These are phyloP conservation scores for Cerceris ruficornis DNA, from an alignment of 2,888 invertebrate species.

Conservation along the genomic window DNA sequence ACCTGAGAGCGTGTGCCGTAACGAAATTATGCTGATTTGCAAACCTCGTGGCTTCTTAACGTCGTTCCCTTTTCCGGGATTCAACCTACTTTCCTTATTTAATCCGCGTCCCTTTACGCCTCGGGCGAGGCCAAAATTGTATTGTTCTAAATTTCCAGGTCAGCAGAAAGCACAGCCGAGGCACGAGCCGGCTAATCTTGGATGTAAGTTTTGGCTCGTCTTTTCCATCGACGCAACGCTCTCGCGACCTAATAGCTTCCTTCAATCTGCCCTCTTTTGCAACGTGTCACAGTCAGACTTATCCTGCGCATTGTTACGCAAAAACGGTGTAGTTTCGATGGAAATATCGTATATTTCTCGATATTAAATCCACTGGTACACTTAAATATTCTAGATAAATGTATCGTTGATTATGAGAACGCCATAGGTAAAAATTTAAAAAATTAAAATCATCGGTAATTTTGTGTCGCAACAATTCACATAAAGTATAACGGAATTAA, in stretches of 20 bases:
- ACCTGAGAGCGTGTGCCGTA: too few relatives aligned
- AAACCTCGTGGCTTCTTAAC: background rate
- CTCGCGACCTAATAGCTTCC: conserved; percentile 22
- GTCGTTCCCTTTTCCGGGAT: background rate
- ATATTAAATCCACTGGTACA: too few relatives aligned
- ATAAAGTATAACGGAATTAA: too few relatives aligned
- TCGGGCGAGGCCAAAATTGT: conserved; percentile 37
- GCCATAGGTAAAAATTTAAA: too few relatives aligned
- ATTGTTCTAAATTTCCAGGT: conserved; percentile 59
- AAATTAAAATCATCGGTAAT: too few relatives aligned
- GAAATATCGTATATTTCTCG: too few relatives aligned
- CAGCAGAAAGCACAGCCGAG: conserved; percentile 34
- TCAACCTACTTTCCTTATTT: conserved; percentile 14
- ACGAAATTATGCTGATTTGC: background rate
- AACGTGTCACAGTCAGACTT: background rate
- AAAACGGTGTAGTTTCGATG: too few relatives aligned
- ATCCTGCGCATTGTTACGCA: background rate
- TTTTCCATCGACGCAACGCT: conserved; percentile 49
- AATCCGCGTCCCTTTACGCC: conserved; percentile 48
- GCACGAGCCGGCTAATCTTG: conserved; percentile 52
- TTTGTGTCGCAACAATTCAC: too few relatives aligned
- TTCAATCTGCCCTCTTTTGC: conserved; percentile 14
- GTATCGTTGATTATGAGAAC: too few relatives aligned
- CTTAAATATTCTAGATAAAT: too few relatives aligned
- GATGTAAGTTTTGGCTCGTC: conserved; percentile 47